A percentile compares a stretch with the other conserved stretches of the same genome.
phyloP scores from a whole-genome alignment of 2,113 vertebrate species.

The Sinocyclocheilus maitianheensis region DNA sequence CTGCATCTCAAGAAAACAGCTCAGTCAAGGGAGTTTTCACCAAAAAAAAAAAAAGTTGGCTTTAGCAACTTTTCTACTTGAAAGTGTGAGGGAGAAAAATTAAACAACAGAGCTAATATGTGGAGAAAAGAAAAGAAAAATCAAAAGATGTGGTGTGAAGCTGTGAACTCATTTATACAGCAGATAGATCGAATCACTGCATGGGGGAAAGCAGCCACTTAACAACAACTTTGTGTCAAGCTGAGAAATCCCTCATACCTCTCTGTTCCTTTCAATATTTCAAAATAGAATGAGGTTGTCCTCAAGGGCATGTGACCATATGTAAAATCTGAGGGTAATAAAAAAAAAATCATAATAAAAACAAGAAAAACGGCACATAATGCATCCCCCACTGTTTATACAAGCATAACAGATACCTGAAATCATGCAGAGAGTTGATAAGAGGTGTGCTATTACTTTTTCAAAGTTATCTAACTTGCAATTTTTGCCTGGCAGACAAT shows the following conservation, averaged over 20 bases:
- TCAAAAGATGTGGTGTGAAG: constrained; percentile 31
- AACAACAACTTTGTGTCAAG: constrained; percentile 39
- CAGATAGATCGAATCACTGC: constrained; percentile 39
- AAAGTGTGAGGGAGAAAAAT: neutral
- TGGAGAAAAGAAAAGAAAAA: neutral
- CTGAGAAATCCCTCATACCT: constrained; percentile 38
- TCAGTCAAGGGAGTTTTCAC: neutral
- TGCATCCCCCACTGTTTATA: neutral
- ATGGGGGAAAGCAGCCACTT: constrained; percentile 36
- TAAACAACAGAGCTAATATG: constrained; percentile 12
- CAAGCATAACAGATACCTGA: neutral
- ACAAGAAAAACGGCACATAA: neutral
- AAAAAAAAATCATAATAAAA: neutral
- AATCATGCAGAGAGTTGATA: neutral
- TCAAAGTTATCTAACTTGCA: neutral
- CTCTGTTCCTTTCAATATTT: constrained; percentile 15
- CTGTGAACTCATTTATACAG: constrained; percentile 45
- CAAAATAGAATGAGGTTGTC: constrained; percentile 1
- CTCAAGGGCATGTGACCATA: constrained; percentile 10
- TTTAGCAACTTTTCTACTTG: neutral
- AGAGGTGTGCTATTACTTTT: neutral
- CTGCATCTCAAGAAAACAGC: constrained; percentile 4
- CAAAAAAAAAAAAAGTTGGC: neutral
- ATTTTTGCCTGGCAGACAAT: neutral
- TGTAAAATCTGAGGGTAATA: neutral